Conservation (phyloP, 2,797 vertebrate genomes). For the Pogoniulus pusillus region DNA sequence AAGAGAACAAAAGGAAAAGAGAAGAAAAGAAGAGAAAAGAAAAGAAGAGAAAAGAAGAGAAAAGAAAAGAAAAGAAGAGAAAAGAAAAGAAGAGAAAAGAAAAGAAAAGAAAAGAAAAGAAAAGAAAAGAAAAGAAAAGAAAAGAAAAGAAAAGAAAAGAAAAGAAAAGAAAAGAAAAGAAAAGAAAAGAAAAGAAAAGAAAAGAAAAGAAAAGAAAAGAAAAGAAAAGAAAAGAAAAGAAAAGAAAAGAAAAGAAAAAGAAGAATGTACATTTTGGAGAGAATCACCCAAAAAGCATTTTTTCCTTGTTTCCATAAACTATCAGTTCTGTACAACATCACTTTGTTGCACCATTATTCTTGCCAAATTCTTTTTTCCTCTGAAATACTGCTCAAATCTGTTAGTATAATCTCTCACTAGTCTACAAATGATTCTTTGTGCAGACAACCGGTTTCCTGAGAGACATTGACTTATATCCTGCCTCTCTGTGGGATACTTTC, state of each 20-base stretch:
- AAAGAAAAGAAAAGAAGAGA: not conserved
- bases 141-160: not conserved
- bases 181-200: not conserved
- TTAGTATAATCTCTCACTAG: not conserved
- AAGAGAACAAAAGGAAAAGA: not conserved
- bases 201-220: not conserved
- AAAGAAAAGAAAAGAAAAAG: not conserved
- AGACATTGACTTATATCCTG: not conserved
- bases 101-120: not conserved
- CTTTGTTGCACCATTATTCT: not conserved
- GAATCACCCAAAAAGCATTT: not conserved
- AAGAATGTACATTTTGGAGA: not conserved
- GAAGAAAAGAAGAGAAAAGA: not conserved
- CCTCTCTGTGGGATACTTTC: not conserved
- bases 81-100: not conserved
- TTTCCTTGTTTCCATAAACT: not conserved
- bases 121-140: too few species aligned
- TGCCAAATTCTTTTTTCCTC: not conserved
- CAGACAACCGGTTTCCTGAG: slow-evolving; percentile 23
- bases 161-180: not conserved
- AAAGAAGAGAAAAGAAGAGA: not conserved
- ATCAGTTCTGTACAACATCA: not conserved
- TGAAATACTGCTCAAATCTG: not conserved
- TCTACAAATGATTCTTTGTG: not conserved
- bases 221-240: not conserved